A percentile compares a stretch with the other conserved stretches of the same genome.
Conservation (phyloP, 2,797 vertebrate genomes). For the Amblyraja radiata region DNA sequence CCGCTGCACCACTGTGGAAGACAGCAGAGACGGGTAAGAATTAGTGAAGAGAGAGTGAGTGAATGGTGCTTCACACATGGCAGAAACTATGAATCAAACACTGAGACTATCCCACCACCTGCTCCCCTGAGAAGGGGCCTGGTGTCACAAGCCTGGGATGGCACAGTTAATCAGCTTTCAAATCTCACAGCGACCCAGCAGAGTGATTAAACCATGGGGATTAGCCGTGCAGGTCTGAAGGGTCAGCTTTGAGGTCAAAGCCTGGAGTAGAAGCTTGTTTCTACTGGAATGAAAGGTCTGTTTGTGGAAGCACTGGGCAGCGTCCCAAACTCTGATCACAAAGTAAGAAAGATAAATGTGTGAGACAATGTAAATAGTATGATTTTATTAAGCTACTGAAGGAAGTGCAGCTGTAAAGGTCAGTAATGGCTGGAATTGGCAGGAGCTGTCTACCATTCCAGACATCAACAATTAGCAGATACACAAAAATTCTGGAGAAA, state of each 20-base stretch:
- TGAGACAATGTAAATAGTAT: constrained; percentile 11
- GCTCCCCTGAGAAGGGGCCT: background rate
- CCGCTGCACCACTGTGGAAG: background rate
- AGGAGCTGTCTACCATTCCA: background rate
- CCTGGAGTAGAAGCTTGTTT: background rate
- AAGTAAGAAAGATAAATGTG: background rate
- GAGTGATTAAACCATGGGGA: background rate
- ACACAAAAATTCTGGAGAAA: too few species aligned
- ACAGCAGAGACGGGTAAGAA: background rate
- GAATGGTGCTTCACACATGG: background rate
- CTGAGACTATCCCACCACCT: background rate
- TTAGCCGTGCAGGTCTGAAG: background rate
- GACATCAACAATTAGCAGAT: background rate
- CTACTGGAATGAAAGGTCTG: background rate
- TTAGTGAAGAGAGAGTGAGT: background rate
- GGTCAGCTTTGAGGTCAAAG: background rate
- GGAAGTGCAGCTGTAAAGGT: background rate
- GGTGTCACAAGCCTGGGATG: background rate
- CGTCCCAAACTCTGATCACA: background rate
- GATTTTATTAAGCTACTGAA: background rate
- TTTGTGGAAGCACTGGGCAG: background rate
- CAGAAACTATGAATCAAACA: background rate
- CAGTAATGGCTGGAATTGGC: constrained; percentile 8
- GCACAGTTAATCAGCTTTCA: background rate
- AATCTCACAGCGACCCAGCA: background rate